Base-by-base conservation (phyloP, 2,113 vertebrate genomes). In the Perca schrenkii region DNA sequence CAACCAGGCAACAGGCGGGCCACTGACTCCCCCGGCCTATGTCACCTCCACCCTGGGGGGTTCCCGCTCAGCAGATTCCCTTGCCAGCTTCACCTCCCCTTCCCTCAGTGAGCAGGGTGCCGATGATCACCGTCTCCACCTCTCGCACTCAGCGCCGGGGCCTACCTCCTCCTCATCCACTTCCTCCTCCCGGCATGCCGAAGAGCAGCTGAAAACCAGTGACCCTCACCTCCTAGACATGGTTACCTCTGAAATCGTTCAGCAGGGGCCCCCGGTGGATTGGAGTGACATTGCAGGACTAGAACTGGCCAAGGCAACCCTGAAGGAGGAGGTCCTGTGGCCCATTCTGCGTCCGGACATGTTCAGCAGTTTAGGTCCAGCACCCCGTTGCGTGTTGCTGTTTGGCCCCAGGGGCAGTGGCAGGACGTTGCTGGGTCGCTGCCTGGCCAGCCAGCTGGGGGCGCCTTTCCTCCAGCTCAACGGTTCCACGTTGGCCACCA, bases 281-380 rank as follows among this genome's bases (percentile, higher is more conserved):
- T 97, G 97, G 97, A 96, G 91, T 43, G 98, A 99, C 95, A 98
- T 98, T 62, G 98, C 97, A 73, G 98, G 97, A 83, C 96, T 98
- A 61, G 97, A 98, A 93, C 91, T 97, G 86, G 96, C 97, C 84
- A 98, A 98, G 93, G 97, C 96, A 14, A 95, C 97, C 79, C 95
- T 97, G 91, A 98, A 98, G 90, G 98, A 98, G 94, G 97, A 99
- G 93, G 96, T 99, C 80, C 95, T 99, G 84, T 99, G 98, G 98
- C 98, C 98, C 78, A 96, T 99, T 88, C 94, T 99, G 89, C 96
- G 97, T 89, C 97, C 97, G 67, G 98, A 99, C 85, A 96, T 98
- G 65, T 99, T 99, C 94, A 97, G 95, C 83, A 96, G 96, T 89
- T 96, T 98, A 76, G 97, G 90, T 49, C 82, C 90, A 0, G 61